These are phyloP conservation scores for Nycticryphes semicollaris DNA, from an alignment of 2,113 vertebrate genomes.

Conservation along the genomic window DNA sequence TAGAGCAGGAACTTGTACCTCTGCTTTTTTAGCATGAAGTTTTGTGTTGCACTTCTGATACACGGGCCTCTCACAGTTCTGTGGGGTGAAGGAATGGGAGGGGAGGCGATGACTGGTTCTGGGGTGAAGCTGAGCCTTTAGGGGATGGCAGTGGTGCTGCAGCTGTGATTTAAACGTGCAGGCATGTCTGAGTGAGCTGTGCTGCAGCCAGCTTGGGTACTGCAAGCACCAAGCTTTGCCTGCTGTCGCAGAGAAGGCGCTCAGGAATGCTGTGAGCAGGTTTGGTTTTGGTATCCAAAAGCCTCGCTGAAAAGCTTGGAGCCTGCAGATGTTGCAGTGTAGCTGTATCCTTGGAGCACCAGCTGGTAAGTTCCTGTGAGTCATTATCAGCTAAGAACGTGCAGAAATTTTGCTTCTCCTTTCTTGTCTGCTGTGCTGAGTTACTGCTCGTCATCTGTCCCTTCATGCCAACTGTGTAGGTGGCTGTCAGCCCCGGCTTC, in stretches of 20 bases:
- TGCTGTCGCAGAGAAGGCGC: background rate
- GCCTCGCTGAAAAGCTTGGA: background rate
- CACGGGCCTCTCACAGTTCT: background rate
- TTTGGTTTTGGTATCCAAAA: background rate
- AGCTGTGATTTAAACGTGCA: background rate
- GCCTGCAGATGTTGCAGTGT: background rate
- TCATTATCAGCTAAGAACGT: background rate
- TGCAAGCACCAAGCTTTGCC: background rate
- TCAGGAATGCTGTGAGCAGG: background rate
- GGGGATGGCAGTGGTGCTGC: background rate
- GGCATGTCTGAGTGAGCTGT: background rate
- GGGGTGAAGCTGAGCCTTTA: background rate
- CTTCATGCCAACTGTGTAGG: background rate
- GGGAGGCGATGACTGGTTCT: background rate
- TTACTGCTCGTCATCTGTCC: background rate
- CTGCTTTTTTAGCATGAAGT: background rate
- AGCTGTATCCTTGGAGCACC: background rate
- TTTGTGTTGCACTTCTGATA: background rate
- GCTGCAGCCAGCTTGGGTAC: background rate
- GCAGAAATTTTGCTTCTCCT: background rate
- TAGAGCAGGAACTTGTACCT: background rate
- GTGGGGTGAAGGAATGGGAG: background rate
- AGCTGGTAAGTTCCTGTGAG: slow-evolving; percentile 5
- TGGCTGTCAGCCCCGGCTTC: background rate
- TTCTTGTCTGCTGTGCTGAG: background rate